Base-by-base conservation (phyloP, 2,797 vertebrate species). In the Sparidentex hasta region DNA sequence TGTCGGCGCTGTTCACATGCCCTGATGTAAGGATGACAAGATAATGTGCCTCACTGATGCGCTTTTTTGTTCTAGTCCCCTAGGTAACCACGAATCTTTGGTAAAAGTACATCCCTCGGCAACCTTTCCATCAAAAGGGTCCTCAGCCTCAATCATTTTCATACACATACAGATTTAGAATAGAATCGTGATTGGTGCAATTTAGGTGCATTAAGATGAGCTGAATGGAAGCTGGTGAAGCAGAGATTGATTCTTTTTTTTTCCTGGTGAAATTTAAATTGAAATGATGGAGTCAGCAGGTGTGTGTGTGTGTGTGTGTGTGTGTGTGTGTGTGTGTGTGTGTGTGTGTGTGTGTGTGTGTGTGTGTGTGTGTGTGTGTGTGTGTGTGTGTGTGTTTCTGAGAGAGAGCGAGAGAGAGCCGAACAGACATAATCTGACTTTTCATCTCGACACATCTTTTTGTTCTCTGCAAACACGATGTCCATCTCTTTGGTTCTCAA, bases 131-230 rank as follows among this genome's bases (percentile, higher is more conserved):
- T 82, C 68, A 86, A 81, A 86, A 76, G 65, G 65, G 71, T 71
- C 68, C 78, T 83, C 56, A 73, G 61, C 86, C 54, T 76, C 52
- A 92, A 88, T 94, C 71, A 89, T 86, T 91, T 87, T 84, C 48
- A 80, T 80, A 75, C 71, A 85, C 68, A 63, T 58, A 67, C 62
- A 87, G 47, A 88, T 92, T 87, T 81, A 87, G 78, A 91, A 90
- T 74, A 80, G 74, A 64, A 73, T 46, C 38, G 66, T 90, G 83
- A 94, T 92, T 94, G 87, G 63, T 88, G 86, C 86, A 90, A 95
- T 95, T 94, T 92, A 75, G 78, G 52, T 81, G 62, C 76, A 93
- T 95, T 91, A 92, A 85, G 82, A 61, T 38, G 3, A 65, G 63
- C 67, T 80, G 86, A 84, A 85, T 29, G 38, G 38, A 11, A 9